Evolutionary conservation across 2,888 invertebrate species (phyloP), one percentile per base, ranked within the genome.

Genomic region (Loripinus fragilis): DNA sequence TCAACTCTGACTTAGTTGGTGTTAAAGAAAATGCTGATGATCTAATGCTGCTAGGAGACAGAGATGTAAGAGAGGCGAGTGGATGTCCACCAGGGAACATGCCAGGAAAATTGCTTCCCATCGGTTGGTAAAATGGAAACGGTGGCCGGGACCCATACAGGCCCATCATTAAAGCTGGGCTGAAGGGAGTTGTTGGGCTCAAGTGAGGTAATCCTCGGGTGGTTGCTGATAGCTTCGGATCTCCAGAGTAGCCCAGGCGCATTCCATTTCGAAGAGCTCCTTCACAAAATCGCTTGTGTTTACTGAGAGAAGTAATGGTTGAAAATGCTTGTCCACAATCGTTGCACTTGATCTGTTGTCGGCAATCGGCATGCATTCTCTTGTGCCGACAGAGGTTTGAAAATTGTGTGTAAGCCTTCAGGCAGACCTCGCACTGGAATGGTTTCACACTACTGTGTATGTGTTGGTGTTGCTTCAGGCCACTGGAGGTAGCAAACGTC

Each of bases 321-420:
- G 96, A 96, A 94, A 99, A 99, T 42, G 97, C 96, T 92, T 98
- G 97, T 35, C 97, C 96, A 93, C 99, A 99, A 95, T 98, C 98
- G 90, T 95, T 96, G 94, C 99, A 99, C 95, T 98, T 98, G 92
- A 97, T 97, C 87, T 93, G 96, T 94, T 97, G 97, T 90, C 98
- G 96, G 94, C 99, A 99, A 93, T 97, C 97, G 73, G 97, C 96
- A 95, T 99, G 99, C 98, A 99, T 99, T 76, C 99, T 97, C 93
- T 98, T 98, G 95, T 99, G 99, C n/a, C 99, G 97, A 93, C 99
- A 99, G 91, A 99, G 95, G 94, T 99, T 99, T 50, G 99, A 99
- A 94, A 99, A 99, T 95, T 99, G 99, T 2, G 99, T 99, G 95
- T 99, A 99, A 0, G 93, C 96, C 95, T 99, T 99, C 93, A 97